phyloP scores from a whole-genome alignment of 2,113 vertebrate genomes.

The Salvelinus sp. region DNA sequence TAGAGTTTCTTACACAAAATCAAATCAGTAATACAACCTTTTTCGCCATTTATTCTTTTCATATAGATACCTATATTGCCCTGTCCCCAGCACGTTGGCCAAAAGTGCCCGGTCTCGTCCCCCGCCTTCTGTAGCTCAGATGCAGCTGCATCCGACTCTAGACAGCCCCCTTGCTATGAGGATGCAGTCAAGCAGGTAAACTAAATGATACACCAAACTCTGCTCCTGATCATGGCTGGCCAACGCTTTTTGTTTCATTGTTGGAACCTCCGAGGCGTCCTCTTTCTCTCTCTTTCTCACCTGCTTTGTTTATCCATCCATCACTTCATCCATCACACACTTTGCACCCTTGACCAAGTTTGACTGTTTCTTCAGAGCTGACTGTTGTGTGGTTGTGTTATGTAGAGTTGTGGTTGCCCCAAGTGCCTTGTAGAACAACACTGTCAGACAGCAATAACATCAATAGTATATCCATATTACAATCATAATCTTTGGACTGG shows the following conservation, averaged over 20 bases:
- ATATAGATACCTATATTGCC: constrained; percentile 83
- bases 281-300: constrained; percentile 9
- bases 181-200: constrained; percentile 95
- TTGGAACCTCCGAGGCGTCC: constrained; percentile 22
- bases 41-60: constrained; percentile 61
- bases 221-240: constrained; percentile 46
- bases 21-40: constrained; percentile 49
- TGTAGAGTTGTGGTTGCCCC: background rate
- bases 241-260: constrained; percentile 19
- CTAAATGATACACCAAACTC: constrained; percentile 38
- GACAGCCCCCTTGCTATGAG: constrained; percentile 92
- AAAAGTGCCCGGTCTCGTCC: constrained; percentile 83
- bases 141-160: constrained; percentile 81
- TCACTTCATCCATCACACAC: constrained; percentile 39
- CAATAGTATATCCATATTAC: background rate
- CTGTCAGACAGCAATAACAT: background rate
- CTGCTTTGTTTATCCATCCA: constrained; percentile 28
- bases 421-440: background rate
- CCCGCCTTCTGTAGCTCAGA: constrained; percentile 85
- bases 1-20: background rate
- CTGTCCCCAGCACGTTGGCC: constrained; percentile 80
- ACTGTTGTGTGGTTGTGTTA: background rate
- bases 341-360: constrained; percentile 24
- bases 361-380: constrained; percentile 23
- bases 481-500: too few species aligned